Evolutionary conservation across 2,113 vertebrate species (phyloP), one percentile per base, ranked within the genome.

Genomic region (Jaculus jaculus): DNA sequence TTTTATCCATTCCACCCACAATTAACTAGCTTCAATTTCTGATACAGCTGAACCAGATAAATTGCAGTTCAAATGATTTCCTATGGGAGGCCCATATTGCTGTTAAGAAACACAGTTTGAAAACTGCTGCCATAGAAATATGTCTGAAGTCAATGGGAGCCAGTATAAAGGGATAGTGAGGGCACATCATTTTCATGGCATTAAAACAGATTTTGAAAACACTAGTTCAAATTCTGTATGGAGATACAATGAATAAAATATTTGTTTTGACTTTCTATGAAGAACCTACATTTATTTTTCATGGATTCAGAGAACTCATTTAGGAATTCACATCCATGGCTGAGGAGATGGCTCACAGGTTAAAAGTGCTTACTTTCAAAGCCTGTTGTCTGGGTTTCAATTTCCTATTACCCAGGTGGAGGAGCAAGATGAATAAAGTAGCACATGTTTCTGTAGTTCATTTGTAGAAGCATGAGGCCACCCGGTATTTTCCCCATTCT

Each of bases 271-370:
- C 84, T 71, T 83, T 26, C 28, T 91, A 23, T 74, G 65, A 95
- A 65, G 58, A 34, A 2, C 16, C 54, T 75, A 39, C 12, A 79
- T 90, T 79, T 93, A 28, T 78, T 92, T 95, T 69, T 78, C 28
- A 75, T 73, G 66, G 54, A 83, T 88, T 83, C 32, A 61, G 61
- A 37, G 32, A 13, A 90, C 69, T 92, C 96, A 96, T 91, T 89
- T 91, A 28, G 37, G 87, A 91, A 95, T 84, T 93, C 65, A 92
- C 20, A 85, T 94, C 47, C 83, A 47, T 5, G 42, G 8, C 42
- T 47, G 42, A 47, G 42, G 42, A 47, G 42, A 47, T 47, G 42
- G 42, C 5, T 47, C 42, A 47, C 5, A 47, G 42, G 42, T 47
- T 47, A 47, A 47, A 47, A 47, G 42, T 47, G 42, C 8, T 47